Evolutionary conservation across 23 tunicate genomes (phyloP).

Genomic region (Trididemnum nubilum): DNA sequence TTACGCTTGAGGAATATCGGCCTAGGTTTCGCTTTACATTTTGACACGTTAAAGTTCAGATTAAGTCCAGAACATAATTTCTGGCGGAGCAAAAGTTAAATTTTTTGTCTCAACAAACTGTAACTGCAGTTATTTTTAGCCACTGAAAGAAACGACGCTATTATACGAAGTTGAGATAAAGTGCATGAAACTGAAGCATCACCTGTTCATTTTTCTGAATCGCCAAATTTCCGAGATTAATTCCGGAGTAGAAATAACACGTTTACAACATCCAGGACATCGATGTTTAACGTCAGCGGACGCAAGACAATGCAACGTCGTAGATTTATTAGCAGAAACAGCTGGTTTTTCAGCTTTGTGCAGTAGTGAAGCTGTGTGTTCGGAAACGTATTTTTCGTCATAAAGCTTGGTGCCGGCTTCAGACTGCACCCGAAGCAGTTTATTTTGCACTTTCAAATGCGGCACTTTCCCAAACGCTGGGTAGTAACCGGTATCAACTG

Average conservation of each 20-base stretch:
- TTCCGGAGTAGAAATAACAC: background rate
- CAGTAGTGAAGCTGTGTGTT: background rate
- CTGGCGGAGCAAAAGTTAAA: too few relatives aligned
- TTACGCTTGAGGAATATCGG: too few relatives aligned
- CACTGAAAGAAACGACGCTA: background rate
- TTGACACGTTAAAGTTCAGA: too few relatives aligned
- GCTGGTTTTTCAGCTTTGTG: background rate
- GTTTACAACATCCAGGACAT: background rate
- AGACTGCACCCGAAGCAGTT: background rate
- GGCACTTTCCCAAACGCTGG: background rate
- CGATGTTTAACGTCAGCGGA: background rate
- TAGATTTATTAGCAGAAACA: background rate
- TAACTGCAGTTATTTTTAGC: too few relatives aligned
- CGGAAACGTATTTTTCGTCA: background rate
- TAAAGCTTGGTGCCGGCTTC: background rate
- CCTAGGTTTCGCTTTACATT: too few relatives aligned
- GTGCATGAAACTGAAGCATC: too few relatives aligned
- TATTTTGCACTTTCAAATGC: background rate
- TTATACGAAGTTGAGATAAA: background rate
- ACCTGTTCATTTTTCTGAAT: background rate
- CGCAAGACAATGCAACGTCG: background rate
- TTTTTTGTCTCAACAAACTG: too few relatives aligned
- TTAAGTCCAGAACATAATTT: too few relatives aligned
- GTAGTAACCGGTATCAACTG: background rate
- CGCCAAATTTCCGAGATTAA: background rate